A percentile compares a stretch with the other conserved stretches of the same genome.
These are phyloP conservation scores for Terrapene triunguis DNA, from an alignment of 2,113 vertebrate species.

Conservation along the genomic window DNA sequence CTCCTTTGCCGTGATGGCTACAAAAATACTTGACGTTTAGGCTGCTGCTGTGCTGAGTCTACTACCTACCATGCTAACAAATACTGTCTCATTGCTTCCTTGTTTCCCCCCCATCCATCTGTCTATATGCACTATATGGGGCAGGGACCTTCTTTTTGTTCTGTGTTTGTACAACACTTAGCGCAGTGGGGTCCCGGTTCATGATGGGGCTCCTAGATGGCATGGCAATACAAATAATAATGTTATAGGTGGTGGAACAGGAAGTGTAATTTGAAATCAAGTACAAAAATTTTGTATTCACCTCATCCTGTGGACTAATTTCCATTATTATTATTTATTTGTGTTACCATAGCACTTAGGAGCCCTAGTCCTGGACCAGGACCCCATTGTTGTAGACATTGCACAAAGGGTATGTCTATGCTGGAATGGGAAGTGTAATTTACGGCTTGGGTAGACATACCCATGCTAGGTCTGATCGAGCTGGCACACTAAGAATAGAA, in stretches of 20 bases:
- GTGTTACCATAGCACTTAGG: neutral
- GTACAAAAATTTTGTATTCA: neutral
- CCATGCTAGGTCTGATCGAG: too few relatives aligned
- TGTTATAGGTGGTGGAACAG: neutral
- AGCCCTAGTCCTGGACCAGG: neutral
- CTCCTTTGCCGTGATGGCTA: neutral
- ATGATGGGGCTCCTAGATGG: too few relatives aligned
- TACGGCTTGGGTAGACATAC: too few relatives aligned
- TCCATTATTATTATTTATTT: neutral
- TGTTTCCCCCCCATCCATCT: neutral
- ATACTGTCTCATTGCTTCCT: neutral
- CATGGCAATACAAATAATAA: too few relatives aligned
- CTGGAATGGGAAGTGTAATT: too few relatives aligned
- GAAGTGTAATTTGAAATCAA: neutral
- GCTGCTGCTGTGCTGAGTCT: neutral
- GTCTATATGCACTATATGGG: neutral
- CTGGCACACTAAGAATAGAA: too few relatives aligned
- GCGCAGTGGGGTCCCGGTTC: too few relatives aligned
- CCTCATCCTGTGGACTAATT: neutral
- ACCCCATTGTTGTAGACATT: fast-evolving
- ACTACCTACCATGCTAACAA: neutral
- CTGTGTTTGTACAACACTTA: too few relatives aligned
- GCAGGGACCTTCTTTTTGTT: neutral
- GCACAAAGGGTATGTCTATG: neutral
- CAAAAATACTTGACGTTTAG: neutral